Base-by-base conservation (phyloP, 2,888 invertebrate genomes). In the Artemia sinica region DNA sequence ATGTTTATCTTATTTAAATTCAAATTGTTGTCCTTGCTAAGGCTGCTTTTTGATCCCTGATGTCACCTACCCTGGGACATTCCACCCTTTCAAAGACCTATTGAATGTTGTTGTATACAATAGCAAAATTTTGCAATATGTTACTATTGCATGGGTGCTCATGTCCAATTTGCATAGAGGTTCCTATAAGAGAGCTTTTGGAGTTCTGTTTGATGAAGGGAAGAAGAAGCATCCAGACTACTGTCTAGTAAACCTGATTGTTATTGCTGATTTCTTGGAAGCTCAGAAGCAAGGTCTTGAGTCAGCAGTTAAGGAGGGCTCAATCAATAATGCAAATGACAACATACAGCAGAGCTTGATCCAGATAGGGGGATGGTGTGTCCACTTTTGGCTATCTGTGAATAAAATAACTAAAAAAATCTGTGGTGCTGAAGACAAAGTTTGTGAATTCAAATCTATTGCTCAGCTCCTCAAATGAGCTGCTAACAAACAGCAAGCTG, bases 121-220 rank as follows among this genome's bases (percentile, higher is more conserved):
- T 4, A 52, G 52, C 52, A 14, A 52, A 52, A 52, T 52, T 52
- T 52, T 52, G 52, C 4, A 52, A 52, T 52, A 52, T 4, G 52
- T 52, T 3, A 52, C 52, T 52, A 4, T 52, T 52, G 52, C 52
- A 1, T 4, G 28, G 52, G 4, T 52, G 52, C 4, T 52, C 52
- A 52, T 52, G 52, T 52, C 52, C 52, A 52, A 52, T 13, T 52
- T 52, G 52, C 52, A 52, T n/a, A 52, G 52, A 52, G 52, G 52
- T 1, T 2, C 52, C 52, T 52, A 52, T 52, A 52, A 52, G 52
- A 52, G 52, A 52, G 52, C 52, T 52, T 52, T 52, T 52, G 52
- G 52, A 52, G 52, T 2, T 52, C 52, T 3, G 11, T 52, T n/a
- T 52, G 52, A 1, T 4, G n/a, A 52, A 4, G 4, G 1, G 52